Base-by-base conservation (phyloP, 2,888 invertebrate species). In the Sycophila texana region DNA sequence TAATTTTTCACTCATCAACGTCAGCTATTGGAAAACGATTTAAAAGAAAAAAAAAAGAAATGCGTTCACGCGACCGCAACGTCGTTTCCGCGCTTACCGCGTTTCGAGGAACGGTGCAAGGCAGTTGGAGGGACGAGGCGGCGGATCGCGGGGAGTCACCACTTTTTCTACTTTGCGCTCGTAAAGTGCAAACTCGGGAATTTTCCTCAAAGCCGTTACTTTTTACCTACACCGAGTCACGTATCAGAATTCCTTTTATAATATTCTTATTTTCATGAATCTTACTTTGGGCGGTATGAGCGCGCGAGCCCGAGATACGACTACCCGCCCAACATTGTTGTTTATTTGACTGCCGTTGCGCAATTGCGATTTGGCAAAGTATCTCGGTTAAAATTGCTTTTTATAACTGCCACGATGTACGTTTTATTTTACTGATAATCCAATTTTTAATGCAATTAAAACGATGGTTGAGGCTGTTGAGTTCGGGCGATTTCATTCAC, bases 241-340 rank as follows among this genome's bases (percentile, higher is more conserved):
- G 80, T 80, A 80, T 74, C 65, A 73, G 73, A 68, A 72, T 76
- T 76, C 58, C 61, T 68, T 68, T 80, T 80, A 67, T 72, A 72
- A 80, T 80, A 67, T 76, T 76, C 80, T 76, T 80, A 76, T 80
- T 80, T 76, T 76, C 80, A 80, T 76, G 76, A 73, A 80, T 80
- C 80, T 76, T 80, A 67, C 73, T 80, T 74, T 79, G 66, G 47
- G 39, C 39, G 61, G 51, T 67, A 66, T 77, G 71, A 65, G 71
- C 49, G 57, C 22, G 18, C 68, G 57, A 39, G 18, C 26, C 20
- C n/a, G 58, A 39, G 55, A 53, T 18, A 60, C 16, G 60, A 30
- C 57, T 51, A 53, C 53, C 4, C 53, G 22, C 18, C 16, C 14
- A 39, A 53, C 39, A 68, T 75, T 68, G 75, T 70, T 70, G 66